Evolutionary conservation across 2,113 vertebrate species (phyloP), one percentile per base, ranked within the genome.

Genomic region (Octodon degus): DNA sequence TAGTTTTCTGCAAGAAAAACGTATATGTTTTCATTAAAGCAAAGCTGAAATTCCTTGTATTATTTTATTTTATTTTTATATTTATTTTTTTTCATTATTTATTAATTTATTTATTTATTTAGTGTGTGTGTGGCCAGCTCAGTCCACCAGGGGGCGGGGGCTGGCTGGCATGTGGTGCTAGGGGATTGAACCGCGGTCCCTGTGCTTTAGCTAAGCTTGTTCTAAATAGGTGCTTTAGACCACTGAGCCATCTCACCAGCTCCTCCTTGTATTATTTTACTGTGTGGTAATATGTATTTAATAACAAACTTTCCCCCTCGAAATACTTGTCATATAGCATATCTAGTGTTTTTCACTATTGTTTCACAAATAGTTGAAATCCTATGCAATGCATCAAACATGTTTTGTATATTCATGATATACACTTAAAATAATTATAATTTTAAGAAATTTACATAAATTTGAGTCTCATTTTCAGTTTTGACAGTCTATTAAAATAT

Each of bases 401-500:
- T 90, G 74, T 84, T 95, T 95, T 94, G 22, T 86, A 63, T 50
- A 81, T 93, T 24, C 5, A 79, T 86, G 62, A 85, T 76, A 37
- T 65, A 24, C 90, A 95, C 11, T 80, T 93, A 81, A 72, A 84
- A 65, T 72, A 86, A 55, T 86, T 80, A 89, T n/a, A 80, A 86
- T 90, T 94, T 85, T 91, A 87, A 90, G 40, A 60, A 94, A 25
- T 82, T 93, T 91, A 72, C 17, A 91, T 3, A 95, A 70, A 11
- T 6, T 63, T 96, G n/a, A 32, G 27, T 88, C 16, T 62, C 32
- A 50, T 79, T 50, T 87, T 94, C 53, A 65, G 20, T 93, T 53
- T 90, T 94, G n/a, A 92, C 22, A 72, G 77, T 60, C 53, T 80
- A n/a, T 63, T 90, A 92, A 89, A 87, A 90, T 67, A 83, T 72